Base-by-base conservation (phyloP, 2,113 vertebrate species). In the Ciconia stormi region DNA sequence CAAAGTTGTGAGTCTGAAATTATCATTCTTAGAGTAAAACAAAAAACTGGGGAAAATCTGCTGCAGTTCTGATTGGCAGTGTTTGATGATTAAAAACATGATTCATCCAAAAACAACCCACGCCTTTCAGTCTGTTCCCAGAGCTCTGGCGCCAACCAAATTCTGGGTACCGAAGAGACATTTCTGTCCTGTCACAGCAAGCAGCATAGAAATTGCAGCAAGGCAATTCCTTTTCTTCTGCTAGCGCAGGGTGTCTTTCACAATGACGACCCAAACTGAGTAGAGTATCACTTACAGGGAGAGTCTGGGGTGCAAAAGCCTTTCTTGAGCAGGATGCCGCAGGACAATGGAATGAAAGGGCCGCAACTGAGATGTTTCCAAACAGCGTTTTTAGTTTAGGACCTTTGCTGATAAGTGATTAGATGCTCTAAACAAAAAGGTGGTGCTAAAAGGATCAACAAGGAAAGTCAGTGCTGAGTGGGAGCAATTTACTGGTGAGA, bases 11-110 rank as follows among this genome's bases (percentile, higher is more conserved):
- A 90, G n/a, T 16, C 63, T 81, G 74, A 92, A 86, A 88, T 90
- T 61, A 46, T 77, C 46, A 26, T 63, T 93, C 73, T 91, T 23
- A 56, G 40, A 17, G 80, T 71, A 32, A 96, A 92, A 87, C 14
- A 71, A 53, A 17, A 52, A 59, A 38, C 11, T 55, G 59, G 67
- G 36, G 34, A 70, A 92, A 95, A 97, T 92, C 58, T 95, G 73
- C 91, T 82, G 58, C 66, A 66, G 66, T 82, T 79, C 94, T 94
- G 96, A 95, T 97, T 95, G 96, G 92, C 93, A 96, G 87, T 82
- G 87, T 96, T 96, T 96, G 95, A 97, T 91, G 96, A 97, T 96
- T 97, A 97, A 97, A 97, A 96, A 90, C 58, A 95, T 97, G 96
- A 97, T 96, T 97, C 96, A 97, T 95, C 71, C 93, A 44, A 95